Evolutionary conservation across 2,113 vertebrate genomes (phyloP).

Genomic region (Lasiurus borealis): DNA sequence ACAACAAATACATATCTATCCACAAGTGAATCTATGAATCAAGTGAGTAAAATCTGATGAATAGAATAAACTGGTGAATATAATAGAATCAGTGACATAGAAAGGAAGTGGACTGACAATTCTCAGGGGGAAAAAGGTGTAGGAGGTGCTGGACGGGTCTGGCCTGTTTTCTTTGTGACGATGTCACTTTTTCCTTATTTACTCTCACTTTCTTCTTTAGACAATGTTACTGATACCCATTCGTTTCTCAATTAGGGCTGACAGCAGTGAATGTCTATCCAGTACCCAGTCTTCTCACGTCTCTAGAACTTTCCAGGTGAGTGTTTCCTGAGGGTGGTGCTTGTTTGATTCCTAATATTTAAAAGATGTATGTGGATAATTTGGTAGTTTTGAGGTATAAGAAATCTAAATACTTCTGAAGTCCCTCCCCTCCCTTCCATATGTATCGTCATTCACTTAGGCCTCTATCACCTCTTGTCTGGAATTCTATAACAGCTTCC

Average conservation of each 20-base stretch:
- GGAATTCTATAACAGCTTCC: slow-evolving; percentile 3
- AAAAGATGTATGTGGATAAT: neutral
- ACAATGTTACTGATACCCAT: slow-evolving; percentile 54
- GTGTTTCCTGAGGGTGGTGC: slow-evolving; percentile 71
- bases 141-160: no score
- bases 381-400: neutral
- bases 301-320: slow-evolving; percentile 96
- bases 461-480: neutral
- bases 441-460: neutral
- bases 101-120: no score
- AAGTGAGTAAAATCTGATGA: no score
- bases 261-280: slow-evolving; percentile 93
- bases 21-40: no score
- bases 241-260: slow-evolving; percentile 89
- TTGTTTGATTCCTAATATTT: neutral
- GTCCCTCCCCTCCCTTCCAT: neutral
- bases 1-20: no score
- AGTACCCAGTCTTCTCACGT: slow-evolving; percentile 92
- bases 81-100: no score
- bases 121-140: no score
- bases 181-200: slow-evolving; percentile 51
- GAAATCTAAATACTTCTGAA: slow-evolving; percentile 15
- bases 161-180: neutral
- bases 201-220: slow-evolving; percentile 23
- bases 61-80: no score